Evolutionary conservation across 1,140 invertebrate species (phyloP), one percentile per base, ranked within the genome.

Genomic region (Ectropis grisescens): DNA sequence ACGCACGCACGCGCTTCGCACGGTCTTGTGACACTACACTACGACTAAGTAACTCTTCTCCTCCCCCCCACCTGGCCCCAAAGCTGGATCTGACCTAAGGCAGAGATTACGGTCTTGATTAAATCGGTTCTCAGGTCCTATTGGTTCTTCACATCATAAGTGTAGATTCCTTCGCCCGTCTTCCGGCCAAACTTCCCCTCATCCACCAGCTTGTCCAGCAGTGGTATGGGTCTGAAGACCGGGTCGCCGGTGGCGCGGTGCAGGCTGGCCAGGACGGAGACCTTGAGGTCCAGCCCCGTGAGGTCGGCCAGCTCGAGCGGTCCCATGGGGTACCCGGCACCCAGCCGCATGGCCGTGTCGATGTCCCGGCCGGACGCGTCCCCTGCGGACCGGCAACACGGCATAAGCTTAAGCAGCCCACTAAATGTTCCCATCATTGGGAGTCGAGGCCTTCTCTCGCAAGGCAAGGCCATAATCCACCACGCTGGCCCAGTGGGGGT

Each of bases 271-370:
- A 90, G 39, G 36, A 90, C 86, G 33, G 69, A 82, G 34, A 85
- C 74, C 10, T 84, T 85, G 3, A 86, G 89, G 54, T 94, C 93
- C 13, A 91, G 82, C 7, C 93, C 91, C 33, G 92, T 89, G 80
- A 90, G 93, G 78, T 94, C 91, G 10, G 86, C 65, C 15, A 94
- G 66, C 82, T 93, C 91, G 57, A 94, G 86, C 1, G 93, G 92
- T 11, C 93, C 93, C 91, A 94, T 93, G 3, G 92, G 92, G 70
- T 92, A 89, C 1, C 91, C 90, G 34, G 91, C 90, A 9, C 93
- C 92, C 23, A 94, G 71, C 74, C 93, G 93, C 92, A 95, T 93
- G 1, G 91, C 92, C 10, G 78, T 88, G 59, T 94, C 92, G 31
- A 94, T 90, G 69, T 93, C 92, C 51, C 72, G 52, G 0, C 86